Evolutionary conservation across 1,140 invertebrate species (phyloP), one percentile per base, ranked within the genome.

Genomic region (Meloidogyne exigua): DNA sequence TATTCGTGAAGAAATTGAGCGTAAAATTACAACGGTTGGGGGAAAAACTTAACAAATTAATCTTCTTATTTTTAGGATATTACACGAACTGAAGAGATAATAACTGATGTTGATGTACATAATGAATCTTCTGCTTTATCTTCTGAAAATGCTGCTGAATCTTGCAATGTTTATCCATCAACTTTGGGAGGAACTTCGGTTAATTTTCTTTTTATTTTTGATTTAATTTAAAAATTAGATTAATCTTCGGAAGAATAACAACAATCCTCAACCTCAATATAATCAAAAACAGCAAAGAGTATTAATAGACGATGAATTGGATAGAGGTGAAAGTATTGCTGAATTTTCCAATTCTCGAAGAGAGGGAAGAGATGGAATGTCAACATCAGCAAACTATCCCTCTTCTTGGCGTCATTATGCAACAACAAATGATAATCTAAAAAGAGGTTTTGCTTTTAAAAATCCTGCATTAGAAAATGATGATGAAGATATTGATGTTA

Each of bases 1-100:
- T 21, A 88, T 88, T 66, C 80, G 82, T 5, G 85, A 87, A 72
- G 85, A 87, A 76, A 83, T 87, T 65, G 85, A 87, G 66, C 75
- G 85, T 63, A 62, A 82, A 25, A 84, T 85, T 13, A 87, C 75
- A 26, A 87, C 85, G 25, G 85, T 71, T 28, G 18, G 23, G 32
- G 15, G 21, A 18, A 18, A 18, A 18, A 28, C 18, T 25, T 42
- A 26, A 70, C 4, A 70, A 18, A 9, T 25, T 32, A 12, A 36
- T 21, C 26, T 42, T 42, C 2, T 15, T 15, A 15, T 44, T 18
- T n/a, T 39, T 15, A 64, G 36, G 75, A 78, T 25, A 65, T 78
- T 18, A 44, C 39, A 10, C 13, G 76, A n/a, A 64, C 77, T 10
- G 76, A 78, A 62, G 77, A 78, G 12, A 44, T 72, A 36, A 65